Conservation (phyloP, 2,888 invertebrate genomes). For the Thumatha senex region DNA sequence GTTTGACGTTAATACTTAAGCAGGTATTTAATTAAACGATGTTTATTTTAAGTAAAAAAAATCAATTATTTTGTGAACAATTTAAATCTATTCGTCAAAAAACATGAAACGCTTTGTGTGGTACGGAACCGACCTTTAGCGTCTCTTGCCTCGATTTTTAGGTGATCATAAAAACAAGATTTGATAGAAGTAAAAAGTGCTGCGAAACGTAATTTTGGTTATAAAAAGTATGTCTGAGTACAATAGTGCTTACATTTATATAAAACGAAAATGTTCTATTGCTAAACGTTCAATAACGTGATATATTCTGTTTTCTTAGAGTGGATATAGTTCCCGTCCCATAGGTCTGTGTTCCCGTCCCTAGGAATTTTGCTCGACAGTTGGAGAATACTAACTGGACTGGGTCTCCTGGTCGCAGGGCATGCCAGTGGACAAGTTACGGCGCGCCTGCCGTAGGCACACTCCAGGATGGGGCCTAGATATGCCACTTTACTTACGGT, state of each 20-base stretch:
- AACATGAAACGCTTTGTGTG: slow-evolving; percentile 17
- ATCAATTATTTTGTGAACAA: too few species aligned
- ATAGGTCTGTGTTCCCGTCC: background rate
- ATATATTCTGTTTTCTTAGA: background rate
- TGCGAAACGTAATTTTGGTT: slow-evolving; percentile 16
- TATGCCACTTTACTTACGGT: too few species aligned
- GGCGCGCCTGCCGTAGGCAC: too few species aligned
- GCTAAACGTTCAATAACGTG: background rate
- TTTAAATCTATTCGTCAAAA: slow-evolving; percentile 1
- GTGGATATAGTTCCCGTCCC: background rate
- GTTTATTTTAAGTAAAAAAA: too few species aligned
- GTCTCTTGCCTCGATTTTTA: slow-evolving; percentile 13
- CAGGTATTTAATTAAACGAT: background rate
- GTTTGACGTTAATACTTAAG: too few species aligned
- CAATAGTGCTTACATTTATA: slow-evolving; percentile 11
- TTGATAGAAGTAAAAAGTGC: slow-evolving; percentile 17
- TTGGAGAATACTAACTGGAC: too few species aligned
- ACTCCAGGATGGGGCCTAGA: too few species aligned
- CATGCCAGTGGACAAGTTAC: too few species aligned
- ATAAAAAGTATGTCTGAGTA: slow-evolving; percentile 18
- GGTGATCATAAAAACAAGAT: slow-evolving; percentile 20
- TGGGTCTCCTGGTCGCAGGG: too few species aligned
- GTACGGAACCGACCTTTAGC: slow-evolving; percentile 1
- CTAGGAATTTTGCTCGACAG: too few species aligned
- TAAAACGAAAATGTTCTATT: slow-evolving; percentile 8